Evolutionary conservation across 2,113 vertebrate species (phyloP).

Genomic region (Ailurus styani): DNA sequence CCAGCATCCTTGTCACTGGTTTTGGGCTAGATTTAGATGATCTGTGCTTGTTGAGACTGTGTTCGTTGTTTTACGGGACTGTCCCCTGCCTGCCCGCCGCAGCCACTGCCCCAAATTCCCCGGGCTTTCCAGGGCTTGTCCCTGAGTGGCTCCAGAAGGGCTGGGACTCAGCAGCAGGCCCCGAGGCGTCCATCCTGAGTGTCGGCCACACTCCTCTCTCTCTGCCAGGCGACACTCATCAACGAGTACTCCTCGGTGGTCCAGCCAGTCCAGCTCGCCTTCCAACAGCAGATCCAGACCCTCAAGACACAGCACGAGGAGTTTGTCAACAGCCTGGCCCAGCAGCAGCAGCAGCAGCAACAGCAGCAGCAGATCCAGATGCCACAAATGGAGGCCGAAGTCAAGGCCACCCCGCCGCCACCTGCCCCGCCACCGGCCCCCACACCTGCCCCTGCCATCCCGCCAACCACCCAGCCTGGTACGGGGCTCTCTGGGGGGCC

Average conservation of each 20-base stretch:
- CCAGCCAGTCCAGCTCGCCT: constrained; percentile 94
- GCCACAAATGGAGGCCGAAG: constrained; percentile 78
- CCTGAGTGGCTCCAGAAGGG: neutral
- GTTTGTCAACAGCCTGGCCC: constrained; percentile 90
- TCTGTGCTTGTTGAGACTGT: neutral
- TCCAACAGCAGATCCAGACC: constrained; percentile 96
- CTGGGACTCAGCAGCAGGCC: too few species aligned
- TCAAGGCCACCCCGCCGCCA: constrained; percentile 78
- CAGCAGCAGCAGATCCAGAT: constrained; percentile 69
- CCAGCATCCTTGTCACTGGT: fast-evolving
- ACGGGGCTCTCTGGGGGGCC: neutral
- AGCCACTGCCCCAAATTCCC: neutral
- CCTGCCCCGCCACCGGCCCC: constrained; percentile 75
- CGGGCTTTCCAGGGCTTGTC: neutral
- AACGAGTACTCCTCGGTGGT: constrained; percentile 91
- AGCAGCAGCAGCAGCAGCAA: constrained; percentile 80
- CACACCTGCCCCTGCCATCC: constrained; percentile 66
- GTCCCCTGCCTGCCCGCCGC: neutral
- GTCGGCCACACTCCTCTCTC: neutral
- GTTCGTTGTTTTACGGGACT: neutral
- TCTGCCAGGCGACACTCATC: constrained; percentile 90
- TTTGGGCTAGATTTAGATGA: neutral
- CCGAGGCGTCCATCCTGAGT: fast-evolving
- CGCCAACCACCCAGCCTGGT: constrained; percentile 81
- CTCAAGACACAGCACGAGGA: constrained; percentile 95